Conservation (phyloP, 2,113 vertebrate genomes). For the Nicator chloris region DNA sequence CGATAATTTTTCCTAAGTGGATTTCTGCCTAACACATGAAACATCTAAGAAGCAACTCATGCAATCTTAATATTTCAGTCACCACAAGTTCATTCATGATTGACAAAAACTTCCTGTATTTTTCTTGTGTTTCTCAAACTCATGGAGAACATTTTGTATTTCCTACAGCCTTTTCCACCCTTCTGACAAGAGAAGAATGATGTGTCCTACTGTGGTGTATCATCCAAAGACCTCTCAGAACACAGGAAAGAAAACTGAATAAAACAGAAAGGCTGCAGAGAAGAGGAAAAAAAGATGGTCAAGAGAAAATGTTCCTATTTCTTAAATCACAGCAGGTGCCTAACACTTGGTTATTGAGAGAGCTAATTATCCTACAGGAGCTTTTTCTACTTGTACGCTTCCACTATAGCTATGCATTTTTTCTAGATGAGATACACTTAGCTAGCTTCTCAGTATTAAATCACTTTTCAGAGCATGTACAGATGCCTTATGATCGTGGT, state of each 20-base stretch:
- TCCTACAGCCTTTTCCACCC: not conserved
- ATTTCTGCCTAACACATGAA: not conserved
- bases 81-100: not conserved
- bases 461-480: not conserved
- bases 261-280: not conserved
- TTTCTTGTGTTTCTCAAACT: not conserved
- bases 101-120: not conserved
- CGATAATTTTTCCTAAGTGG: not conserved
- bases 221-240: not conserved
- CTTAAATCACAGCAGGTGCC: not conserved
- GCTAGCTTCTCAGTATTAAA: not conserved
- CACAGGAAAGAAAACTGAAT: not conserved
- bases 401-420: not conserved
- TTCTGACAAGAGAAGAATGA: not conserved
- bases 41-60: not conserved
- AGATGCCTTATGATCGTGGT: accelerated
- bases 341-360: not conserved
- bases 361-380: not conserved
- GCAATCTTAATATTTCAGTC: not conserved
- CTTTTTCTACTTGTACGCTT: not conserved
- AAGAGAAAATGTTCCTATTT: not conserved
- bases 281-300: not conserved
- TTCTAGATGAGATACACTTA: not conserved
- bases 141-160: not conserved
- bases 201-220: not conserved